Base-by-base conservation (phyloP, 1,140 invertebrate genomes). In the Laodelphax striatellus region DNA sequence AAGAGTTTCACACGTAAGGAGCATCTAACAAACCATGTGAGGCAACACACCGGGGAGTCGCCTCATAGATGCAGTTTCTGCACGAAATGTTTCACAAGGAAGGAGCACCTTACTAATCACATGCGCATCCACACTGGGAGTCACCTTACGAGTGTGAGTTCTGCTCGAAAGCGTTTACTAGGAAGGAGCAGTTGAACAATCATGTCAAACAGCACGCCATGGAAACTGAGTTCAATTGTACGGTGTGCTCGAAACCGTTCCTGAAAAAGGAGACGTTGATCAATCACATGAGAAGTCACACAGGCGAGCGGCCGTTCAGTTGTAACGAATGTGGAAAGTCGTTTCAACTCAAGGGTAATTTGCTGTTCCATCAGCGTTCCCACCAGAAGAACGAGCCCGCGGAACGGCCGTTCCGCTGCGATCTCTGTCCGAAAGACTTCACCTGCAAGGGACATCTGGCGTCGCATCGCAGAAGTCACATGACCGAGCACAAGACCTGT, bases 311-410 rank as follows among this genome's bases (percentile, higher is more conserved):
- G 2, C 64, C 93, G 0, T 97, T 92, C 75, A 80, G 87, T 24
- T 98, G 95, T 72, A 93, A 96, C 65, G 81, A 97, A 46, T 98
- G 95, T 70, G 87, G 90, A 24, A 98, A 98, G 73, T 90, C 93
- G 63, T 98, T 98, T 76, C 85, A 95, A 71, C 87, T 94, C 71
- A 96, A 97, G 78, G 92, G 62, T 16, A 92, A 97, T 74, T 78
- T 97, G 58, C 84, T 89, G 60, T 85, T 87, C 2, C 93, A 96
- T 71, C 92, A 95, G 75, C 79, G 94, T 34, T 97, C 94, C 34
- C 95, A 98, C 74, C 87, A 86, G 67, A 89, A 88, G 68, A 83
- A 82, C 22, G 79, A 80, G 60, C 87, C 87, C 24, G 87, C 91
- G 61, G 89, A 94, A 69, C 76, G 94, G 56, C 93, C 93, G 0